Conservation (phyloP, 2,888 invertebrate genomes). For the Patella pellucida region DNA sequence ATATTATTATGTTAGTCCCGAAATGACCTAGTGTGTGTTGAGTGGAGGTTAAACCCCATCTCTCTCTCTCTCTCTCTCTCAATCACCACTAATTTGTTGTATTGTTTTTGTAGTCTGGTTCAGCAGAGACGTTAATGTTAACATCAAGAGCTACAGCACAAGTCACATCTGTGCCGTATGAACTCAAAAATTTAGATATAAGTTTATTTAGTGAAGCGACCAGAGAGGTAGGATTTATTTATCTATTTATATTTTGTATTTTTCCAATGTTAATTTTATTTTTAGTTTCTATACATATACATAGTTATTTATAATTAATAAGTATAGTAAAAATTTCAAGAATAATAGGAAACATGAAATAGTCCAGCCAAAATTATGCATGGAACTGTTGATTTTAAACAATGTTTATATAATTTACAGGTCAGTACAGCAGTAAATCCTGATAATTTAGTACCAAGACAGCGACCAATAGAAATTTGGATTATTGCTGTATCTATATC, state of each 20-base stretch:
- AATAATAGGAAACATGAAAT: too few species aligned
- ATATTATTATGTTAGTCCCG: too few species aligned
- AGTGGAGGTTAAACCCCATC: too few species aligned
- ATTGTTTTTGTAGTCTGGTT: slow-evolving; percentile 43
- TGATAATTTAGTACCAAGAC: slow-evolving; percentile 49
- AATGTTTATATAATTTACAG: slow-evolving; percentile 36
- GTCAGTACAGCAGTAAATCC: slow-evolving; percentile 57
- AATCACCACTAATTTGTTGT: not conserved
- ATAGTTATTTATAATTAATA: too few species aligned
- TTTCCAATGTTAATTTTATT: too few species aligned
- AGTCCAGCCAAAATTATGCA: too few species aligned
- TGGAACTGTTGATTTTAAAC: not conserved
- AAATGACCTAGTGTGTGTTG: too few species aligned
- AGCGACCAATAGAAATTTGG: slow-evolving; percentile 56
- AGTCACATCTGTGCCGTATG: slow-evolving; percentile 56
- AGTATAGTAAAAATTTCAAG: too few species aligned
- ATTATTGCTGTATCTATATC: slow-evolving; percentile 58
- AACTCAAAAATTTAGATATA: slow-evolving; percentile 44
- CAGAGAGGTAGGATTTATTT: slow-evolving; percentile 40
- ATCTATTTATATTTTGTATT: too few species aligned
- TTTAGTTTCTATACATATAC: too few species aligned
- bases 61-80: too few species aligned
- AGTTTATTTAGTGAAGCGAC: slow-evolving; percentile 42
- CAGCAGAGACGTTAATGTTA: slow-evolving; percentile 42
- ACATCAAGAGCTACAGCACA: slow-evolving; percentile 53